phyloP scores from a whole-genome alignment of 1,140 invertebrate species.

The Habropoda laboriosa region DNA sequence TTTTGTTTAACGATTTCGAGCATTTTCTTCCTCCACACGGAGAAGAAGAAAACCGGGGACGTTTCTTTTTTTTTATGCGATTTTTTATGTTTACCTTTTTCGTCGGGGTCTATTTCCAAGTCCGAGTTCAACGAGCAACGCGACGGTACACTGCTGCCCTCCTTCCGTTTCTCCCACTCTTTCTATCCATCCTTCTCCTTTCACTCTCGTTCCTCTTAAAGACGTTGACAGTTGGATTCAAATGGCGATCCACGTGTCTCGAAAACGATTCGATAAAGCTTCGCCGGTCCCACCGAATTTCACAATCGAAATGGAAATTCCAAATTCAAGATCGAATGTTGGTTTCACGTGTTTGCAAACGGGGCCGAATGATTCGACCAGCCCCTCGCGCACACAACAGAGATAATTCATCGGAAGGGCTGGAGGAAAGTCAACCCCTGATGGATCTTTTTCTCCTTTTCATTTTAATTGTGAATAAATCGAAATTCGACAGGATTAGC shows the following conservation, averaged over 20 bases:
- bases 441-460: neutral
- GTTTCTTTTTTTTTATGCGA: neutral
- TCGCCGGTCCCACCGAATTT: constrained; percentile 20
- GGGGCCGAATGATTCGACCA: constrained; percentile 10
- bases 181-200: neutral
- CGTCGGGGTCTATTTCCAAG: constrained; percentile 14
- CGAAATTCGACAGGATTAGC: constrained; percentile 37
- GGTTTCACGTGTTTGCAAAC: neutral
- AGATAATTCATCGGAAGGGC: constrained; percentile 51
- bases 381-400: constrained; percentile 44
- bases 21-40: neutral
- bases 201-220: neutral
- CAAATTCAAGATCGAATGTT: neutral
- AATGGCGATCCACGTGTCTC: constrained; percentile 35
- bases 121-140: constrained; percentile 50
- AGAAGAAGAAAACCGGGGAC: constrained; percentile 17
- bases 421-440: constrained; percentile 22
- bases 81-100: neutral
- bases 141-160: constrained; percentile 30
- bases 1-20: neutral
- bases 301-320: neutral
- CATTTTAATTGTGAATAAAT: neutral
- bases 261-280: constrained; percentile 20
- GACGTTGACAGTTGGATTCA: constrained; percentile 2
- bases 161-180: neutral